phyloP scores from a whole-genome alignment of 2,113 vertebrate genomes.

The Ranitomeya imitator region DNA sequence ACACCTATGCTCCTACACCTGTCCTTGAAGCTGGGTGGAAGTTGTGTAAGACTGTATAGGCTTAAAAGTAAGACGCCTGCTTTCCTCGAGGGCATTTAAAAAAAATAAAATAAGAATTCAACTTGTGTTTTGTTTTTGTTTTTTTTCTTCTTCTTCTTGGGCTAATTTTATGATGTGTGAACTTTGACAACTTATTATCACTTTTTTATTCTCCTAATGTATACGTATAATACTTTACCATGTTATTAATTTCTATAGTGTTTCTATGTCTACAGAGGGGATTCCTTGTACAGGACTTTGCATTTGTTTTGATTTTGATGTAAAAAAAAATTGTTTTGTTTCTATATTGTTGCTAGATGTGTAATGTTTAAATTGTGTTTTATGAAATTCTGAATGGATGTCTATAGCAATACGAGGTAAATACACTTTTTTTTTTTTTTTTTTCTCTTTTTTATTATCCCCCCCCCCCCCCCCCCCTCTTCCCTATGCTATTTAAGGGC shows the following conservation, averaged over 20 bases:
- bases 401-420: constrained; percentile 90
- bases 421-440: constrained; percentile 40
- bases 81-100: constrained; percentile 74
- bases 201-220: constrained; percentile 73
- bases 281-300: constrained; percentile 80
- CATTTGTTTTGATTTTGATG: constrained; percentile 81
- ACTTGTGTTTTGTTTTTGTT: no score
- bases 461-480: no score
- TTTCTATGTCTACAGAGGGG: constrained; percentile 79
- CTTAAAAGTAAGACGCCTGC: constrained; percentile 70
- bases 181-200: constrained; percentile 63
- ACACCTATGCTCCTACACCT: constrained; percentile 23
- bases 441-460: background rate
- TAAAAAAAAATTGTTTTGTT: constrained; percentile 73
- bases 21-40: constrained; percentile 63
- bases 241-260: constrained; percentile 67
- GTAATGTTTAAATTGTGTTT: constrained; percentile 83
- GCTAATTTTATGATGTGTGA: constrained; percentile 42
- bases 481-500: constrained; percentile 75
- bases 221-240: constrained; percentile 47
- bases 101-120: constrained; percentile 60
- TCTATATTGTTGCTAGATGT: constrained; percentile 79
- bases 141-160: background rate
- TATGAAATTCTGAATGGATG: constrained; percentile 82
- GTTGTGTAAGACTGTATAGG: constrained; percentile 71